These are phyloP conservation scores for Lucilia sericata DNA, from an alignment of 1,140 invertebrate species.

Conservation along the genomic window DNA sequence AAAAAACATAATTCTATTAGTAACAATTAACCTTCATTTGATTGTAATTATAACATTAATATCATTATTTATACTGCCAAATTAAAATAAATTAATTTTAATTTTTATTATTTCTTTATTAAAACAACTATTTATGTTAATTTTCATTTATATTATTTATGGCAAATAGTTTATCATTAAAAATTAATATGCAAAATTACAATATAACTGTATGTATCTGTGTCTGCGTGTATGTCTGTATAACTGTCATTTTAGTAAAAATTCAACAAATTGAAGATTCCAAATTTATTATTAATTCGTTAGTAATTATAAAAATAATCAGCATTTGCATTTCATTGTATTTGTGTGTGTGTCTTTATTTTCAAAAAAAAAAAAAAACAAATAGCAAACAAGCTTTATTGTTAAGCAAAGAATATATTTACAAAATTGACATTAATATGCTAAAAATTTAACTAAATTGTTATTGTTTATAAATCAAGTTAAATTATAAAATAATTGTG, in stretches of 20 bases:
- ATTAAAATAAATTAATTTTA: too few species aligned
- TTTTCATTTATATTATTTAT: too few species aligned
- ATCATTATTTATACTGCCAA: neutral
- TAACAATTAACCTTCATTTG: too few species aligned
- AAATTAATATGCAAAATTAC: neutral
- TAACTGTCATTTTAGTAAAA: neutral
- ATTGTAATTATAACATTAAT: neutral
- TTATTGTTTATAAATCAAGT: too few species aligned
- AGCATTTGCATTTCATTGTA: neutral
- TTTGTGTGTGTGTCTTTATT: neutral
- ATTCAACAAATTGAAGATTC: neutral
- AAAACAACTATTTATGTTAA: too few species aligned
- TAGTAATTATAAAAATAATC: neutral
- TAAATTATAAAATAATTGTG: too few species aligned
- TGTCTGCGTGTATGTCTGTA: slow-evolving; percentile 13
- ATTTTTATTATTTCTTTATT: too few species aligned
- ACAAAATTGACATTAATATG: too few species aligned
- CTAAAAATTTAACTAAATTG: too few species aligned
- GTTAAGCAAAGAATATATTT: too few species aligned
- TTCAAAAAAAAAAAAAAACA: neutral
- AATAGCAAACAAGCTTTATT: neutral
- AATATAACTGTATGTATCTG: neutral
- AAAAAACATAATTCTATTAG: too few species aligned
- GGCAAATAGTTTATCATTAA: neutral
- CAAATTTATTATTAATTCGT: neutral